A percentile compares a stretch with the other conserved stretches of the same genome.
These are phyloP conservation scores for Sturmia bella DNA, from an alignment of 2,888 invertebrate genomes.

Conservation along the genomic window DNA sequence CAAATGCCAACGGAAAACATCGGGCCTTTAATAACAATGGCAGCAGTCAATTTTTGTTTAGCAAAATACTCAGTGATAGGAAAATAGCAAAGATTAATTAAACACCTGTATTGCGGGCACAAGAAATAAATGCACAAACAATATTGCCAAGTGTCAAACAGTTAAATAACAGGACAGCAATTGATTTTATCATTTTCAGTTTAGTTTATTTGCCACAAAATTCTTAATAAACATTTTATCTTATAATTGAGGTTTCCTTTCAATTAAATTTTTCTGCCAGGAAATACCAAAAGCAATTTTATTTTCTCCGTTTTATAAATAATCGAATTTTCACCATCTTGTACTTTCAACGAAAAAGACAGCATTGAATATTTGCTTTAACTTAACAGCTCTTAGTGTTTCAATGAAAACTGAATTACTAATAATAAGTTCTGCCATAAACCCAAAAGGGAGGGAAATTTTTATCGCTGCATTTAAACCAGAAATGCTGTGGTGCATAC, in stretches of 20 bases:
- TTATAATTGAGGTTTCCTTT: slow-evolving; percentile 42
- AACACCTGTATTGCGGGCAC: no score
- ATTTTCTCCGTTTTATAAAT: slow-evolving; percentile 74
- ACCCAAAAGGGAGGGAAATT: slow-evolving; percentile 8
- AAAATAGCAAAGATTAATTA: background rate
- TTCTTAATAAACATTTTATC: background rate
- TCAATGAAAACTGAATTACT: slow-evolving; percentile 9
- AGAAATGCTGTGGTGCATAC: slow-evolving; percentile 42
- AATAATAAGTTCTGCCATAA: background rate
- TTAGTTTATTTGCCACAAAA: background rate
- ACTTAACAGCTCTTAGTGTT: background rate
- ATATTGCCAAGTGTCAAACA: background rate
- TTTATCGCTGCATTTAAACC: slow-evolving; percentile 21
- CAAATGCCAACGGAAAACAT: slow-evolving; percentile 38
- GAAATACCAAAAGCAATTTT: slow-evolving; percentile 75
- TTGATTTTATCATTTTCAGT: background rate
- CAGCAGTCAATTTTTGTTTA: slow-evolving; percentile 28
- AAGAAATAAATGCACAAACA: background rate
- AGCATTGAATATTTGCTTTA: background rate
- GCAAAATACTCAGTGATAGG: background rate
- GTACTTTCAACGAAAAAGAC: slow-evolving; percentile 44
- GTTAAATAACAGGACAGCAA: no score
- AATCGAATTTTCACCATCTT: slow-evolving; percentile 78
- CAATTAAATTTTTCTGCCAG: slow-evolving; percentile 51
- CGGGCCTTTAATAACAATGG: slow-evolving; percentile 20